Conservation (phyloP, 1,140 invertebrate species). For the Euura saliciscinereae region DNA sequence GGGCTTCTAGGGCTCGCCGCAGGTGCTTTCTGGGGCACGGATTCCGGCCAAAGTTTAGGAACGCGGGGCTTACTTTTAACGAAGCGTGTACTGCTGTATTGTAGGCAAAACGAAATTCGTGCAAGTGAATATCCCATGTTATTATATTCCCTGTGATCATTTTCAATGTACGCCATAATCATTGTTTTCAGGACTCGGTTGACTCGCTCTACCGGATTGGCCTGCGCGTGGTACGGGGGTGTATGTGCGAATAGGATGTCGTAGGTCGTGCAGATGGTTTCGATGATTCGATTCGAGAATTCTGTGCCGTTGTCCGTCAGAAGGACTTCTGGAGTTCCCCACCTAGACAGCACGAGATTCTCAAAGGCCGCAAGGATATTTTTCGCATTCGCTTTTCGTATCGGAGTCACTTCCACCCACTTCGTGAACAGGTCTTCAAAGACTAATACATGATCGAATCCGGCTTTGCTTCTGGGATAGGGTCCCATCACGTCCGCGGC, state of each 20-base stretch:
- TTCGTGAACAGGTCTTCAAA: constrained; percentile 44
- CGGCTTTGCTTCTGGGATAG: constrained; percentile 37
- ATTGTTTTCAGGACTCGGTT: constrained; percentile 27
- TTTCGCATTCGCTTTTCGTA: too few species aligned
- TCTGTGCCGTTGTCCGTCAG: too few species aligned
- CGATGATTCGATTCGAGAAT: too few species aligned
- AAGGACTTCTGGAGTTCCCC: too few species aligned
- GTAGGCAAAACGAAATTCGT: constrained; percentile 29
- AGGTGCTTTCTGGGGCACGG: neutral
- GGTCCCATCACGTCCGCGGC: constrained; percentile 42
- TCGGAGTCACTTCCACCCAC: constrained; percentile 27
- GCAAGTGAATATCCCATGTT: constrained; percentile 27
- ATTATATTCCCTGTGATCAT: constrained; percentile 20
- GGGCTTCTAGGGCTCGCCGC: constrained; percentile 7
- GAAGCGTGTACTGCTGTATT: constrained; percentile 20
- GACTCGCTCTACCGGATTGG: constrained; percentile 25
- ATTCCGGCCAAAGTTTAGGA: constrained; percentile 24
- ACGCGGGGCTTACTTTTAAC: constrained; percentile 17
- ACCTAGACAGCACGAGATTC: too few species aligned
- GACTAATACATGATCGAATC: constrained; percentile 42
- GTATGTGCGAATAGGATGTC: constrained; percentile 11
- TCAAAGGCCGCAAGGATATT: too few species aligned
- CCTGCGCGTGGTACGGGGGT: constrained; percentile 25
- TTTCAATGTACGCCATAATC: constrained; percentile 18
- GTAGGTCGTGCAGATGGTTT: too few species aligned